phyloP scores from a whole-genome alignment of 2,113 vertebrate species.

The Scolopax mira region DNA sequence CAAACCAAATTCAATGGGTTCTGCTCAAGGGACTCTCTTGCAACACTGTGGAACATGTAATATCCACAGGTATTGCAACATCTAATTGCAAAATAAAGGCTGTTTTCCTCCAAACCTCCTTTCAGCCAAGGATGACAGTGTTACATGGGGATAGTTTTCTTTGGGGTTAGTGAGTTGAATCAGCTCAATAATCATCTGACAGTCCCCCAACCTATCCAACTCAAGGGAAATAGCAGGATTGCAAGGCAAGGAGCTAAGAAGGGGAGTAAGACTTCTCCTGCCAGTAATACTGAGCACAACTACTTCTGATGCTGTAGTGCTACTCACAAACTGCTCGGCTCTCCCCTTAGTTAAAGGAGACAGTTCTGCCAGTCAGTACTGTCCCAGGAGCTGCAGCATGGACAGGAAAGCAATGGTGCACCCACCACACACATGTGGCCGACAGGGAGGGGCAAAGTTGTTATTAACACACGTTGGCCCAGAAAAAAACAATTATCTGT shows the following conservation, averaged over 20 bases:
- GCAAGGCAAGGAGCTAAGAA: neutral
- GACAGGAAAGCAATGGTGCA: neutral
- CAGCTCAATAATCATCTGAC: neutral
- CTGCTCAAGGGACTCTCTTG: conserved; percentile 57
- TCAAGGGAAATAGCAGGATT: neutral
- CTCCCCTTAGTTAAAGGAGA: neutral
- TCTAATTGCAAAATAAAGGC: conserved; percentile 55
- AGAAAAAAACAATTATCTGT: neutral
- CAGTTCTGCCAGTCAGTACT: neutral
- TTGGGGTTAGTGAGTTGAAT: neutral
- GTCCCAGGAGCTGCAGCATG: neutral
- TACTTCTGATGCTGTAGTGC: neutral
- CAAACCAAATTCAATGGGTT: conserved; percentile 43
- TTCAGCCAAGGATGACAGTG: neutral
- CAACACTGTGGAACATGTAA: conserved; percentile 38
- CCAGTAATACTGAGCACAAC: neutral
- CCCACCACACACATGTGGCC: neutral
- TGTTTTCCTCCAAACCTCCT: conserved; percentile 12
- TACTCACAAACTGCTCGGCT: neutral
- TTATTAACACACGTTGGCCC: neutral
- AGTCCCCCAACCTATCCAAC: neutral
- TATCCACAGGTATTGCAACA: conserved; percentile 64
- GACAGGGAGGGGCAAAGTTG: neutral
- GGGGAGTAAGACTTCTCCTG: neutral
- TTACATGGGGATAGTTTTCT: neutral